These are phyloP conservation scores for Drosophila austrosaltans DNA, from an alignment of 2,888 invertebrate genomes.

Conservation along the genomic window DNA sequence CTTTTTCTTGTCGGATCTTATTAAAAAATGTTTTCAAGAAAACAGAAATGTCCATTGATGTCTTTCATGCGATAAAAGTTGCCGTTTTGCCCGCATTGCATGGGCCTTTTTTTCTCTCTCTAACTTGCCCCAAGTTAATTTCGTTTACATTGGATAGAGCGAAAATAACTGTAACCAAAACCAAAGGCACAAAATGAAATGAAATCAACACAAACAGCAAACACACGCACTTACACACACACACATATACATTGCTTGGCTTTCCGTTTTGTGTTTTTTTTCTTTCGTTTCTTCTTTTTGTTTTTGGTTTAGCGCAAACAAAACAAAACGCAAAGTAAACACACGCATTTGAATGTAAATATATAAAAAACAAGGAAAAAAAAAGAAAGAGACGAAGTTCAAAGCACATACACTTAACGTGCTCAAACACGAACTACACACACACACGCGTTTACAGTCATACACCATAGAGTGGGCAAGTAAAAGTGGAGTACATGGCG, in stretches of 20 bases:
- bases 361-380: slow-evolving; percentile 20
- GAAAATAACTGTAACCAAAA: slow-evolving; percentile 25
- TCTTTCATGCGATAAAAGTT: slow-evolving; percentile 8
- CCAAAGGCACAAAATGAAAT: slow-evolving; percentile 48
- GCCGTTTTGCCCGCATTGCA: slow-evolving; percentile 10
- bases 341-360: slow-evolving; percentile 41
- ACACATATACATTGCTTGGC: slow-evolving; percentile 3
- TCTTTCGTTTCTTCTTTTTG: slow-evolving; percentile 3
- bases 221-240: slow-evolving; percentile 13
- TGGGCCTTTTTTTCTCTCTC: slow-evolving; percentile 8
- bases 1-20: background rate
- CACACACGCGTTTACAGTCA: slow-evolving; percentile 9
- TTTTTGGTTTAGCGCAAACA: slow-evolving; percentile 62
- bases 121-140: slow-evolving; percentile 61
- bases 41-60: slow-evolving; percentile 6
- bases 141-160: slow-evolving; percentile 39
- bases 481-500: slow-evolving; percentile 38
- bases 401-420: slow-evolving; percentile 73
- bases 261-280: background rate
- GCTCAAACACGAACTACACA: slow-evolving; percentile 54
- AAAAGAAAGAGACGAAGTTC: slow-evolving; percentile 49
- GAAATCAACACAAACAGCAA: slow-evolving; percentile 53
- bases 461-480: background rate
- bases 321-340: slow-evolving; percentile 72
- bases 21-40: slow-evolving; percentile 6